Conservation (phyloP, 2,888 invertebrate genomes). For the Papilio protenor region DNA sequence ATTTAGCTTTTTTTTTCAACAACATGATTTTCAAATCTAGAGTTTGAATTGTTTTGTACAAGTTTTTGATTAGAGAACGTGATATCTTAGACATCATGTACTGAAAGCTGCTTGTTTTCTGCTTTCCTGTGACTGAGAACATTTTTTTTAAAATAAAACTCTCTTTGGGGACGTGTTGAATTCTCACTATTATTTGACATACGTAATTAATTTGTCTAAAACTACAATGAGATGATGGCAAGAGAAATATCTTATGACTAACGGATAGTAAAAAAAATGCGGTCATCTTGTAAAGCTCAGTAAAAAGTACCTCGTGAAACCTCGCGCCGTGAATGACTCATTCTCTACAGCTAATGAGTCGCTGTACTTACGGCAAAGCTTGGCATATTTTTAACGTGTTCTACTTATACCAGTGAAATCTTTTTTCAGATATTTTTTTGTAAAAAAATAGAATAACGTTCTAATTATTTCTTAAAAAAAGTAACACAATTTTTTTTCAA, state of each 20-base stretch:
- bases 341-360: constrained; percentile 18
- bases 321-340: constrained; percentile 18
- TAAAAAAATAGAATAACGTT: neutral
- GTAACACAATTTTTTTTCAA: neutral
- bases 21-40: neutral
- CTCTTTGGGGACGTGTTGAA: too few relatives aligned
- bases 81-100: neutral
- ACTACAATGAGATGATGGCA: neutral
- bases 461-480: neutral
- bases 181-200: neutral
- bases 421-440: neutral
- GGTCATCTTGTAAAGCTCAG: constrained; percentile 21
- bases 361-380: constrained; percentile 19
- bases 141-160: neutral
- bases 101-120: neutral
- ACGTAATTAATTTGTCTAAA: neutral
- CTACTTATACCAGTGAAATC: neutral
- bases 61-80: neutral
- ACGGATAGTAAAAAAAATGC: constrained; percentile 13
- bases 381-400: constrained; percentile 15
- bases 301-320: constrained; percentile 23
- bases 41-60: neutral
- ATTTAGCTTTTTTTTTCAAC: neutral
- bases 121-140: neutral
- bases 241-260: neutral